Conservation (phyloP, 1,140 invertebrate species). For the Sitobion miscanthi region DNA sequence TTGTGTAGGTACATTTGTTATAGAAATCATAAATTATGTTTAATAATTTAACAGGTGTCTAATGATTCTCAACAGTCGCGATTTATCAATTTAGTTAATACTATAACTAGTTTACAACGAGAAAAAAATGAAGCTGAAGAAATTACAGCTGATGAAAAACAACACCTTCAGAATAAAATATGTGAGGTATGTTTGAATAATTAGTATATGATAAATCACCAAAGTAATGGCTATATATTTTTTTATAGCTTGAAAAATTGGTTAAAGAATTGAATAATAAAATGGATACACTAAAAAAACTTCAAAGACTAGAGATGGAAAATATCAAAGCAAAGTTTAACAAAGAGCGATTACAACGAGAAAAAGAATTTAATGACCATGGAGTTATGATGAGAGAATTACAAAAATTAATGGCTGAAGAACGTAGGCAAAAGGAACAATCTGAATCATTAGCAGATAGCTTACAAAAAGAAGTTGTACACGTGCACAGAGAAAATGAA, state of each 20-base stretch:
- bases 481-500: constrained; percentile 64
- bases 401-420: constrained; percentile 70
- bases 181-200: neutral
- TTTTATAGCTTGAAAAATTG: constrained; percentile 70
- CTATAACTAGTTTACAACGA: constrained; percentile 36
- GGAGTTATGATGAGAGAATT: constrained; percentile 73
- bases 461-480: constrained; percentile 62
- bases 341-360: constrained; percentile 55
- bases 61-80: constrained; percentile 54
- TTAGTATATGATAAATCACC: neutral
- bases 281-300: constrained; percentile 55
- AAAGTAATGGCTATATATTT: constrained; percentile 44
- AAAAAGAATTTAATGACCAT: constrained; percentile 67
- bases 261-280: constrained; percentile 66
- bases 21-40: neutral
- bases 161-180: neutral
- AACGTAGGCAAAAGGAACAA: constrained; percentile 69
- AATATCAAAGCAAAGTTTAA: constrained; percentile 56
- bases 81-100: constrained; percentile 45
- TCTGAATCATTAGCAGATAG: constrained; percentile 68
- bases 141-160: constrained; percentile 36
- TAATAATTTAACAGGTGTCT: constrained; percentile 33
- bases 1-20: neutral
- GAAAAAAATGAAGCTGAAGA: constrained; percentile 54
- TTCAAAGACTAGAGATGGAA: constrained; percentile 56